Evolutionary conservation across 2,888 invertebrate genomes (phyloP), one percentile per base, ranked within the genome.

Genomic region (Ypsolopha scabrella): DNA sequence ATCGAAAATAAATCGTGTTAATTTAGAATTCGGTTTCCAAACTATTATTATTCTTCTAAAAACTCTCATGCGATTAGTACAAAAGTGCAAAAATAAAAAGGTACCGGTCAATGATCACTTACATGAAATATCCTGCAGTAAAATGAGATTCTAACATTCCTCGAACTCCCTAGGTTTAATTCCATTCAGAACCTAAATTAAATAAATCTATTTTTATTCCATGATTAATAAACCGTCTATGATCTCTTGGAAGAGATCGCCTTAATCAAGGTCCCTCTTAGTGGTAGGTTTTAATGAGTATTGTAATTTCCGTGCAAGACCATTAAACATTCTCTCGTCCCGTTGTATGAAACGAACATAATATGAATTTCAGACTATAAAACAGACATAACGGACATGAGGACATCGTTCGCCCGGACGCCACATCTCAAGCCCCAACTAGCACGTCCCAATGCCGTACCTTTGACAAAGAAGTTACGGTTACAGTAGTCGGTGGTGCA

Each of bases 401-500:
- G 41, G 39, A 41, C 49, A 49, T 41, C 39, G 11, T n/a, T 13
- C 43, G n/a, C 43, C 43, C 43, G 13, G 43, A 43, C 13, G 38
- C 6, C 8, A 47, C 47, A 47, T 9, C 4, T 10, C 41, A 33
- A 39, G 49, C 41, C 39, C 49, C 34, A n/a, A 7, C 34, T 34
- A 11, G 10, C n/a, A n/a, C 6, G 61, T 60, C 65, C 58, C 56
- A 58, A 61, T 68, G 70, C 75, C 72, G 71, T 82, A 83, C 83
- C 83, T 80, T 74, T 60, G 65, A 43, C 10, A 41, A 72, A 65
- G 63, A 71, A 60, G 67, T 68, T 64, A 68, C 71, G 74, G 71
- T 92, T 93, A 90, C 93, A 94, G 88, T 87, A 90, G 88, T 92
- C 92, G 75, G 87, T 85, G 66, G 87, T 75, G 86, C 93, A 93